phyloP scores from a whole-genome alignment of 1,140 invertebrate species.

The Pseudomyrmex cubaensis region DNA sequence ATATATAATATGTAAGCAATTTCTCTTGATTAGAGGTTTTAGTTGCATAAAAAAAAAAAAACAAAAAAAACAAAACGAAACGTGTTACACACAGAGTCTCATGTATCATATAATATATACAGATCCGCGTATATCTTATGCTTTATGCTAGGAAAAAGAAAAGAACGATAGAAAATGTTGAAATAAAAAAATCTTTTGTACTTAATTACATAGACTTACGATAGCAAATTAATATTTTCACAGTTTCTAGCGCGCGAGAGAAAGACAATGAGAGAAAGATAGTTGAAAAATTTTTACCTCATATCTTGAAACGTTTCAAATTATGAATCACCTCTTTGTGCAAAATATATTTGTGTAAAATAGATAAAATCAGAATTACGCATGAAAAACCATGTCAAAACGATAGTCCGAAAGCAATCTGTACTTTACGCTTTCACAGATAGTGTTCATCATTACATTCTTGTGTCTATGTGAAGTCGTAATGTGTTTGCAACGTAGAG shows the following conservation, averaged over 20 bases:
- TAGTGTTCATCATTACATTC: conserved; percentile 18
- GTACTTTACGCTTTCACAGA: conserved; percentile 12
- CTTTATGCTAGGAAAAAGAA: conserved; percentile 69
- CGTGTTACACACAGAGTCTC: conserved; percentile 45
- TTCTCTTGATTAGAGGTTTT: conserved; percentile 40
- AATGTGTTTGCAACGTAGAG: background rate
- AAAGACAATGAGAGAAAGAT: conserved; percentile 33
- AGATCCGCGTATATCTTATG: conserved; percentile 57
- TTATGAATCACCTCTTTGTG: conserved; percentile 60
- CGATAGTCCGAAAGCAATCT: background rate
- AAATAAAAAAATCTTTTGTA: conserved; percentile 80
- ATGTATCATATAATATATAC: conserved; percentile 68
- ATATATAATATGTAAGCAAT: conserved; percentile 19
- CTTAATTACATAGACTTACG: conserved; percentile 80
- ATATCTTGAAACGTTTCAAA: conserved; percentile 59
- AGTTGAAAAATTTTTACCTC: conserved; percentile 64
- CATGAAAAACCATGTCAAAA: background rate
- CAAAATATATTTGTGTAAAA: conserved; percentile 39
- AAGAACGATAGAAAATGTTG: conserved; percentile 63
- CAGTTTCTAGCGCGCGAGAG: conserved; percentile 63
- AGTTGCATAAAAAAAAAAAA: conserved; percentile 32
- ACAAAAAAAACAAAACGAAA: conserved; percentile 12
- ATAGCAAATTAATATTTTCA: conserved; percentile 75
- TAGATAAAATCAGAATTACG: conserved; percentile 25
- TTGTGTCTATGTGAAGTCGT: conserved; percentile 4